A percentile compares a stretch with the other conserved stretches of the same genome.
These are phyloP conservation scores for Ochropleura plecta DNA, from an alignment of 2,888 invertebrate genomes.

Conservation along the genomic window DNA sequence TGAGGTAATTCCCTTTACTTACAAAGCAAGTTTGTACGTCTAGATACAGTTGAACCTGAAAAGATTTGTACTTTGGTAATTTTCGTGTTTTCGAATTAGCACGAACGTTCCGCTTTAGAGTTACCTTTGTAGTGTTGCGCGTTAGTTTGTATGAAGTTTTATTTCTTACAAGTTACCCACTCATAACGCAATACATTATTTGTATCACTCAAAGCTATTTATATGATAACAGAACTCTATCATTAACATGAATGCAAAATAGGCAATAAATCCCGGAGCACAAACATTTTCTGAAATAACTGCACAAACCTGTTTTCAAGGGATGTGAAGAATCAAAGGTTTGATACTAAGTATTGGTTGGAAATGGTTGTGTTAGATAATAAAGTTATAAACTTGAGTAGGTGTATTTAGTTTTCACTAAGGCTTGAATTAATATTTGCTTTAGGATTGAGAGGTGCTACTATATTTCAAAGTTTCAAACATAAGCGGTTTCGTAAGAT, in stretches of 20 bases:
- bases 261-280: not conserved
- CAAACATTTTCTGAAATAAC: not conserved
- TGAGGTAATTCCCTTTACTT: constrained; percentile 84
- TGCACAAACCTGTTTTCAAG: constrained; percentile 24
- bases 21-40: constrained; percentile 64
- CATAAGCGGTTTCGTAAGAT: not conserved
- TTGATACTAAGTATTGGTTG: constrained; percentile 29
- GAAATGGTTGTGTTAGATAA: constrained; percentile 39
- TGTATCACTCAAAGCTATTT: too few species aligned
- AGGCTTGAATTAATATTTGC: constrained; percentile 17
- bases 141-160: too few species aligned
- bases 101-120: not conserved
- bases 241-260: too few species aligned
- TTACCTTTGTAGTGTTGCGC: too few species aligned
- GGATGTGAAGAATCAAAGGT: constrained; percentile 26
- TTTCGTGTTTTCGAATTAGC: not conserved
- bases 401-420: not conserved
- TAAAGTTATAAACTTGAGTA: constrained; percentile 23
- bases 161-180: too few species aligned
- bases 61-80: not conserved
- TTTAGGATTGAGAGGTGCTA: not conserved
- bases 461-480: constrained; percentile 8
- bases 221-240: too few species aligned
- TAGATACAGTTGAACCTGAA: not conserved
- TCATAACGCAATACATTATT: too few species aligned